These are phyloP conservation scores for Eonycteris spelaea DNA, from an alignment of 2,113 vertebrate genomes.

Conservation along the genomic window DNA sequence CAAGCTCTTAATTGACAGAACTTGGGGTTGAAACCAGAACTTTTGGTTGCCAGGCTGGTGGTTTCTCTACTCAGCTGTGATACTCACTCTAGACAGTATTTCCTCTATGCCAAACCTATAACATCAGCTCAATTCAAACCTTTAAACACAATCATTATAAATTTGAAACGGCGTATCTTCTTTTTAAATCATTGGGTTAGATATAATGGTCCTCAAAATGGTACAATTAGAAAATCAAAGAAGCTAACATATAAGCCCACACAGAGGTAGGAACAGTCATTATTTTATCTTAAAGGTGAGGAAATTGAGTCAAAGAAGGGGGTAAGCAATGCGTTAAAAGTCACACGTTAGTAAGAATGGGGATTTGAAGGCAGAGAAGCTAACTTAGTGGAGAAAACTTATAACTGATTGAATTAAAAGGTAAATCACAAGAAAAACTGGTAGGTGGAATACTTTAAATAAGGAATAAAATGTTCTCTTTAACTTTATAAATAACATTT, in stretches of 20 bases:
- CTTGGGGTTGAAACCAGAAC: slow-evolving; percentile 30
- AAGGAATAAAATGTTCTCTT: neutral
- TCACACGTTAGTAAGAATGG: neutral
- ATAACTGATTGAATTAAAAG: neutral
- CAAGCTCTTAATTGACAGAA: slow-evolving; percentile 49
- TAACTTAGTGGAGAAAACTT: neutral
- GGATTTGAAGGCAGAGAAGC: neutral
- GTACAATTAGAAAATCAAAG: neutral
- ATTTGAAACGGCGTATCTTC: neutral
- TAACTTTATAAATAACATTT: neutral
- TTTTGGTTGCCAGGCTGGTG: neutral
- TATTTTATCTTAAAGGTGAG: neutral
- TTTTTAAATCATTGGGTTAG: slow-evolving; percentile 6
- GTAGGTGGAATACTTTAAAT: neutral
- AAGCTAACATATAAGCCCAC: neutral
- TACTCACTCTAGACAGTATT: neutral
- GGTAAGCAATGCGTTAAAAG: neutral
- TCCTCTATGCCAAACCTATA: neutral
- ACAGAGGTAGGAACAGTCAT: neutral
- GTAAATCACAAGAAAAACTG: neutral
- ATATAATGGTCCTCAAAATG: neutral
- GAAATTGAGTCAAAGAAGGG: neutral
- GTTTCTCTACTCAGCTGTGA: neutral
- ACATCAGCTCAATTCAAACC: slow-evolving; percentile 17
- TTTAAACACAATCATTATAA: slow-evolving; percentile 31